Base-by-base conservation (phyloP, 1,140 invertebrate species). In the Bombus balteatus region DNA sequence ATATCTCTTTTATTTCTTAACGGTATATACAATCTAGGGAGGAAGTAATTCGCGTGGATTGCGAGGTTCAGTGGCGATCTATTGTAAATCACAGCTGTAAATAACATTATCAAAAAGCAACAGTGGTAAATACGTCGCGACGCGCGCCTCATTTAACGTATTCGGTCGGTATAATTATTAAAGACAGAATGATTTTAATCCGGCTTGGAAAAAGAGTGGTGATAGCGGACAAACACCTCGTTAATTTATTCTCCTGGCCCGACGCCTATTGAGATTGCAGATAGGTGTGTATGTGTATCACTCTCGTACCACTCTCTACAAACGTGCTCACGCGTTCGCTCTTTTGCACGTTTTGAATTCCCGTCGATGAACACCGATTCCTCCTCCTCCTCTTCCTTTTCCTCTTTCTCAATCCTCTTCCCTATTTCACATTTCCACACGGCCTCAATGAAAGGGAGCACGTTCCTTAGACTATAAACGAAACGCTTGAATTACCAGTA, bases 151-250 rank as follows among this genome's bases (percentile, higher is more conserved):
- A 88, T 89, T 88, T 88, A 88, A 81, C 75, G 79, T 71, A 83
- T 88, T 88, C 74, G 86, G 57, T 43, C 77, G 41, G 62, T 62
- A 75, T 88, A 89, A 88, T 88, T 88, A 89, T 89, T 88, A 88
- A 88, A 88, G 83, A 77, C 87, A 78, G 78, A 66, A 73, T 81
- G 88, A 88, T 89, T 89, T 89, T 86, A 88, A 89, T 83, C 83
- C 79, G 65, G 47, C 22, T 62, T n/a, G 65, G 62, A 39, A 28
- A 37, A 53, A 53, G 70, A 57, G 32, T 15, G 72, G 53, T 41
- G 87, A 88, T 83, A 53, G 79, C 88, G 84, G 73, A 88, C 87
- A 90, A 90, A 90, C 88, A 89, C 88, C 88, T 90, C 88, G 86
- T 90, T 90, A 89, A 90, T 90, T 90, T 85, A 88, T 90, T 79